Percentiles rank a stretch among this genome's conserved stretches.
Evolutionary conservation across 1,140 invertebrate genomes (phyloP).

Genomic region (Sinonovacula constricta): DNA sequence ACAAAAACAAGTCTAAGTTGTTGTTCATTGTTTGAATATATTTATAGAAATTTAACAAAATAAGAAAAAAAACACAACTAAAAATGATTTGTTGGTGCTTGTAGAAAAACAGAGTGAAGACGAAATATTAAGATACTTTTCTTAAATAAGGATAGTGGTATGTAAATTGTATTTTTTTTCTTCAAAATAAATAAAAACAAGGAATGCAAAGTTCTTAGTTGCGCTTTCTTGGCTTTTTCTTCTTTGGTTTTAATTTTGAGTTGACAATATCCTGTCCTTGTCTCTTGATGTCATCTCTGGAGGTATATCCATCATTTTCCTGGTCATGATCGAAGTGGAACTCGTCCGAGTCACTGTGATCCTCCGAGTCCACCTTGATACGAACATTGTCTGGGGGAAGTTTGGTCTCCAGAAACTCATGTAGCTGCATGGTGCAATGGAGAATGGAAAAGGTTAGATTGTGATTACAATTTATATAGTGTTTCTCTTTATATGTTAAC

Average conservation of each 20-base stretch:
- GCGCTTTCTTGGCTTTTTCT: conserved; percentile 53
- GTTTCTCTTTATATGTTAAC: too few relatives aligned
- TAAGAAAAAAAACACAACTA: too few relatives aligned
- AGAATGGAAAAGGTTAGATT: too few relatives aligned
- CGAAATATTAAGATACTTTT: too few relatives aligned
- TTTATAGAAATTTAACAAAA: too few relatives aligned
- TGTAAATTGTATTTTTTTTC: too few relatives aligned
- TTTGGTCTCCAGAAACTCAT: conserved; percentile 54
- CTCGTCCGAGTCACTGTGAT: conserved; percentile 60
- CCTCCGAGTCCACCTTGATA: conserved; percentile 52
- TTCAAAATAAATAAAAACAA: conserved; percentile 1
- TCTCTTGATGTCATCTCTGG: conserved; percentile 61
- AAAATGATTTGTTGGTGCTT: too few relatives aligned
- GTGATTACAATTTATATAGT: too few relatives aligned
- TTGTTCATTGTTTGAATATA: too few relatives aligned
- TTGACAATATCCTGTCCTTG: conserved; percentile 56
- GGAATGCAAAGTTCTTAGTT: conserved; percentile 15
- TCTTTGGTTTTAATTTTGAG: conserved; percentile 60
- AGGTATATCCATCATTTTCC: conserved; percentile 61
- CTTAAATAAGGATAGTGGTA: too few relatives aligned
- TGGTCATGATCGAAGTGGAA: conserved; percentile 64
- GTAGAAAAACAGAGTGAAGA: too few relatives aligned
- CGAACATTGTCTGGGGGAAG: conserved; percentile 59
- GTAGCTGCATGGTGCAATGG: conserved; percentile 57
- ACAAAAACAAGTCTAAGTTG: too few relatives aligned